Conservation (phyloP, 2,888 invertebrate species). For the Aethes cnicana region DNA sequence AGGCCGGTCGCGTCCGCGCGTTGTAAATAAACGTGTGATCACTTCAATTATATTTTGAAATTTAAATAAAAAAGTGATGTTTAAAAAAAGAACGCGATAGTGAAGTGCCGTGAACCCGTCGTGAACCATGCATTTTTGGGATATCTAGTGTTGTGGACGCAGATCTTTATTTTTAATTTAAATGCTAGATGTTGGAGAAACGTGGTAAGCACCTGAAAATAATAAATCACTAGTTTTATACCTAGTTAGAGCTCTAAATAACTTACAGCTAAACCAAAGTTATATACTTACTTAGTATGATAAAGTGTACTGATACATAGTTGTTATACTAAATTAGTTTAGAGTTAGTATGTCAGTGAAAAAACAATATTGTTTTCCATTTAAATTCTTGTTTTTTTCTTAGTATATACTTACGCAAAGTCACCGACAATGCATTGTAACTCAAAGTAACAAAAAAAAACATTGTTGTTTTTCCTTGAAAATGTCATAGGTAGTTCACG, state of each 20-base stretch:
- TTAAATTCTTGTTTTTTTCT: too few relatives aligned
- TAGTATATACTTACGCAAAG: too few relatives aligned
- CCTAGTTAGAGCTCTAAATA: too few relatives aligned
- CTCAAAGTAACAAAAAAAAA: too few relatives aligned
- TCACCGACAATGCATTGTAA: too few relatives aligned
- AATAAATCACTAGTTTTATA: too few relatives aligned
- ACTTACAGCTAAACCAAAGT: slow-evolving; percentile 20
- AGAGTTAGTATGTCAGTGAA: too few relatives aligned
- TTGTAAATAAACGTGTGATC: slow-evolving; percentile 19
- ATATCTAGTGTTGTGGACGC: background rate
- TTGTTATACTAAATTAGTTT: too few relatives aligned
- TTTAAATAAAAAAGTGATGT: background rate
- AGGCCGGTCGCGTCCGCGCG: slow-evolving; percentile 16
- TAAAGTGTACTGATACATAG: too few relatives aligned
- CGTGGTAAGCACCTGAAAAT: slow-evolving; percentile 17
- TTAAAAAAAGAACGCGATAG: slow-evolving; percentile 13
- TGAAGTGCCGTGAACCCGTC: slow-evolving; percentile 16
- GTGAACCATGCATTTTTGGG: slow-evolving; percentile 18
- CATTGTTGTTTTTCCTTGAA: slow-evolving; percentile 25
- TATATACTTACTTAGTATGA: too few relatives aligned
- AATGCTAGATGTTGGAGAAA: slow-evolving; percentile 17
- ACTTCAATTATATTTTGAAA: background rate
- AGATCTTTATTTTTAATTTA: slow-evolving; percentile 1
- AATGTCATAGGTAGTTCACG: slow-evolving; percentile 6
- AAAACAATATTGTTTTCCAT: too few relatives aligned